A percentile compares a stretch with the other conserved stretches of the same genome.
phyloP scores from a whole-genome alignment of 1,140 invertebrate species.

The Drosophila dunni region DNA sequence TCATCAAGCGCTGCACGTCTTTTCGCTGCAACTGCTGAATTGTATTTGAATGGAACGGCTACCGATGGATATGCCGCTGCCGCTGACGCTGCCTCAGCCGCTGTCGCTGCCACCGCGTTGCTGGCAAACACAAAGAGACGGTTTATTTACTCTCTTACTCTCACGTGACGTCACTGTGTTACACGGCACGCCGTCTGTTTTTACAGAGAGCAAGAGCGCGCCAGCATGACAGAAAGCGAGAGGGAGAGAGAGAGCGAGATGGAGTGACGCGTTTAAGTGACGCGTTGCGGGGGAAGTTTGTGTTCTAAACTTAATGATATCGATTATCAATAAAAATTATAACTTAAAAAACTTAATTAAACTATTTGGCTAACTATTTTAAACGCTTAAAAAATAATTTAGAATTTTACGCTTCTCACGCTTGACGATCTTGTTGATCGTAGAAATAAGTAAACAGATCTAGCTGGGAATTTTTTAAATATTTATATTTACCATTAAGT shows the following conservation, averaged over 20 bases:
- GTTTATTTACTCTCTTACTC: conserved; percentile 8
- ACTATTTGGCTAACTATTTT: background rate
- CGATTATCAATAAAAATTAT: conserved; percentile 25
- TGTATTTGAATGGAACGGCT: conserved; percentile 51
- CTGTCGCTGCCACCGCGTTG: conserved; percentile 3
- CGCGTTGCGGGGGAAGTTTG: conserved; percentile 6
- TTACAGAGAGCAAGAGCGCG: conserved; percentile 14
- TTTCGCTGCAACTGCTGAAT: conserved; percentile 39
- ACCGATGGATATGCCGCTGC: conserved; percentile 32
- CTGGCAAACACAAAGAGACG: conserved; percentile 15
- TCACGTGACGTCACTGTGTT: conserved; percentile 25
- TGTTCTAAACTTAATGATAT: conserved; percentile 27
- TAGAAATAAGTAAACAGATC: background rate
- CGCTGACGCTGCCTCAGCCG: conserved; percentile 12
- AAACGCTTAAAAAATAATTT: no score
- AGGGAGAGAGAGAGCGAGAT: background rate
- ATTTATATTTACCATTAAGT: no score
- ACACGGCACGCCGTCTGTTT: background rate
- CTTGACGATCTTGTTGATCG: background rate
- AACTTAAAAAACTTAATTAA: background rate
- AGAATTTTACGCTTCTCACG: background rate
- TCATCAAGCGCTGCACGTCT: conserved; percentile 32
- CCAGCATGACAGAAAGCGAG: background rate
- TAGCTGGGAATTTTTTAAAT: no score
- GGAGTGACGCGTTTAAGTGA: background rate